Evolutionary conservation across 2,797 vertebrate species (phyloP), one percentile per base, ranked within the genome.

Genomic region (Emys orbicularis): DNA sequence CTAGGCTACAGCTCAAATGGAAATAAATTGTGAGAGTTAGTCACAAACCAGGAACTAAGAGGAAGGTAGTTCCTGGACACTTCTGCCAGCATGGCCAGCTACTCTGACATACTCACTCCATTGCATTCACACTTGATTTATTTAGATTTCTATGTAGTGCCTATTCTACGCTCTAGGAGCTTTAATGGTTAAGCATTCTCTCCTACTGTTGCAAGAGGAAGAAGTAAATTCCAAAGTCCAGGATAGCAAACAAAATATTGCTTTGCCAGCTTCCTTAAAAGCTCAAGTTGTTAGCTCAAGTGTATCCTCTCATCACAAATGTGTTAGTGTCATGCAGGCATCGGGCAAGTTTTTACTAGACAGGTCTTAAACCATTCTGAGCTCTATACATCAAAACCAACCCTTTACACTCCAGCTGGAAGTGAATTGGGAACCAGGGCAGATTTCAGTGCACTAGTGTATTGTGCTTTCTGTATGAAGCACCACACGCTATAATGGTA

Each of bases 31-130:
- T 82, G 87, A 93, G 96, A 96, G 90, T 44, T 95, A 97, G 82
- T 93, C 96, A 93, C 94, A 93, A 94, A 81, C 16, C 77, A 95
- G 95, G 96, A 96, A 94, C 94, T 96, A 96, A 81, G 77, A 88
- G 90, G n/a, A 94, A 91, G 86, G 92, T 84, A 82, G 96, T 92
- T 97, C 88, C 94, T 97, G 97, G 95, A 96, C 96, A 96, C 65
- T 94, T 94, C 72, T 76, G 84, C 92, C 89, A 94, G 81, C 80
- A 83, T 2, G 15, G 93, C 95, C 76, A 6, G 95, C 86, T 34
- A 80, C 18, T 15, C 34, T 23, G 74, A 87, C 50, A 92, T 27
- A 53, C 56, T 79, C 3, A 2, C 41, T 94, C 86, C 47, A 79
- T 53, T 2, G 0, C n/a, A 12, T 16, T 6, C 2, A 18, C 47